Evolutionary conservation across 2,113 vertebrate species (phyloP), one percentile per base, ranked within the genome.

Genomic region (Nerophis ophidion): DNA sequence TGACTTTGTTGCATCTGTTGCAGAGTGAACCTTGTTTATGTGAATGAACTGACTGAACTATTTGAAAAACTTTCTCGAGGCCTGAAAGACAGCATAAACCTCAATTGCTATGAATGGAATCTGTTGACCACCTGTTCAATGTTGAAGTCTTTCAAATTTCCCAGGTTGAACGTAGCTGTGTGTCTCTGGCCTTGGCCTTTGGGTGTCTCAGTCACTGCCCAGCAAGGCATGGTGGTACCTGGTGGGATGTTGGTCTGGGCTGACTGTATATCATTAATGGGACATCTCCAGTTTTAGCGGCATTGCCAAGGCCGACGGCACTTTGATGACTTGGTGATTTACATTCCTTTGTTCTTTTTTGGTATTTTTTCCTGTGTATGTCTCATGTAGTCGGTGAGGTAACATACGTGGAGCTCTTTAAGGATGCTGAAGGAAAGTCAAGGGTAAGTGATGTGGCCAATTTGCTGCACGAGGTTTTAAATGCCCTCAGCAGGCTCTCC

Each of bases 341-440:
- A 98, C 97, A 98, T 95, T 92, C 90, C 91, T 97, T 98, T 95
- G 96, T 93, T 97, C 87, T 89, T 93, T 96, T 99, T 96, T 99
- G 96, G 95, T 98, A 98, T 98, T 95, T 97, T 68, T 94, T 93
- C 95, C 95, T 94, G 97, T 98, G 95, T 98, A 96, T 99, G 95
- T 99, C 95, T 98, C 96, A 98, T 98, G 96, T 99, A 99, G 97
- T 99, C 93, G 96, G 97, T 98, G 97, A 99, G 96, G 97, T 99
- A 96, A 98, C 96, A 98, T 99, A 99, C 96, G 97, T 99, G 97
- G 96, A 99, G 94, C 96, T 99, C 94, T 99, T 97, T 99, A 98
- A 98, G 97, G 97, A 99, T 98, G 95, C 94, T 91, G 97, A 99
- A 99, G 96, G 97, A 97, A 98, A 99, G 96, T 99, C 97, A 93